Conservation (phyloP, 2,797 vertebrate genomes). For the Holocentrus rufus region DNA sequence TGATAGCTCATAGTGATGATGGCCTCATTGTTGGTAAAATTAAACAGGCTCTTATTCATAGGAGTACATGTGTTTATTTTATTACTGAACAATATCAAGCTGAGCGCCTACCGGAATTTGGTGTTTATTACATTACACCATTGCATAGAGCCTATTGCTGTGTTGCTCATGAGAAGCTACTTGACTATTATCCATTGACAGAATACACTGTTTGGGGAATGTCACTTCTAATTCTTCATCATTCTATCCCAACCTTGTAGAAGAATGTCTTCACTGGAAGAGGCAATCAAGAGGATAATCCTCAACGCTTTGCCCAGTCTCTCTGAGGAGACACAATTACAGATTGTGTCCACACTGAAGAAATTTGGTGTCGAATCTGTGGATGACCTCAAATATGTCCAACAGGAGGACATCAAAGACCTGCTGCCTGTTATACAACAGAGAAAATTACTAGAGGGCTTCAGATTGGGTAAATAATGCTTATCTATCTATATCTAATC, state of each 20-base stretch:
- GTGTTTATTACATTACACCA: slow-evolving; percentile 11
- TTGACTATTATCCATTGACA: slow-evolving; percentile 25
- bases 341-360: background rate
- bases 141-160: slow-evolving; percentile 21
- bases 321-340: slow-evolving; percentile 16
- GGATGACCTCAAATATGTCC: too few relatives aligned
- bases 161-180: slow-evolving; percentile 15
- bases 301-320: too few relatives aligned
- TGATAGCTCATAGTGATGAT: slow-evolving; percentile 31
- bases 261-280: background rate
- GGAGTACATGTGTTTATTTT: background rate
- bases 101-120: background rate
- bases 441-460: slow-evolving; percentile 13
- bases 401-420: slow-evolving; percentile 12
- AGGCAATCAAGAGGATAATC: slow-evolving; percentile 21
- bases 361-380: slow-evolving; percentile 4
- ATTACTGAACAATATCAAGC: slow-evolving; percentile 7
- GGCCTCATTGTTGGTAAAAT: slow-evolving; percentile 34
- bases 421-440: slow-evolving; percentile 6
- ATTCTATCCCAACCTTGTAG: slow-evolving; percentile 27
- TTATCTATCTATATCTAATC: background rate
- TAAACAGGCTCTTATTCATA: slow-evolving; percentile 22
- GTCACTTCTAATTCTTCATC: slow-evolving; percentile 24
- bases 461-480: slow-evolving; percentile 19
- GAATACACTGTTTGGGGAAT: slow-evolving; percentile 30